These are phyloP conservation scores for Clinocottus analis DNA, from an alignment of 2,113 vertebrate species.

Conservation along the genomic window DNA sequence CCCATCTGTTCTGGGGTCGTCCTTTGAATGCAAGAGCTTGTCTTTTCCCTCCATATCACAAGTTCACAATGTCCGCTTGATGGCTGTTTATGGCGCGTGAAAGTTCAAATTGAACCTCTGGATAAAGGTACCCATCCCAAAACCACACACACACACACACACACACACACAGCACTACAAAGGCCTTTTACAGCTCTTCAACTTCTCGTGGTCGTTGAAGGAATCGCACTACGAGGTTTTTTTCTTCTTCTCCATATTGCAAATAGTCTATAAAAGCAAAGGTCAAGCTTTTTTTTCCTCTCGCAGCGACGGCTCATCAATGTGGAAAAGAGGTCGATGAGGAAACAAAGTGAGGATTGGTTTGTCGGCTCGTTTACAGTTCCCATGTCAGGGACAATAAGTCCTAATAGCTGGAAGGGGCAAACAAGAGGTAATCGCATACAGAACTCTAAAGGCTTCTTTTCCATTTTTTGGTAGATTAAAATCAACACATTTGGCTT, in stretches of 20 bases:
- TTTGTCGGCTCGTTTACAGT: conserved; percentile 60
- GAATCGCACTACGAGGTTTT: conserved; percentile 57
- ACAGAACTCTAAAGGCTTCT: neutral
- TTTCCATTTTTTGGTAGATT: conserved; percentile 1
- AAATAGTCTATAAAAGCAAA: conserved; percentile 83
- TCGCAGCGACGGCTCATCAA: conserved; percentile 57
- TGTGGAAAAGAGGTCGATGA: conserved; percentile 61
- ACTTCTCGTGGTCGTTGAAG: conserved; percentile 34
- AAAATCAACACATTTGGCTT: neutral
- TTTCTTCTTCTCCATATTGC: conserved; percentile 25
- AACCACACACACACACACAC: conserved; percentile 18
- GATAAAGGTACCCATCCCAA: conserved; percentile 26
- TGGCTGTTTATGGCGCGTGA: conserved; percentile 74
- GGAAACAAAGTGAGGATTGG: conserved; percentile 50
- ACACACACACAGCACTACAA: conserved; percentile 1
- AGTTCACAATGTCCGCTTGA: conserved; percentile 57
- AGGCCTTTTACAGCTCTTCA: conserved; percentile 23
- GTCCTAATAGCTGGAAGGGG: conserved; percentile 51
- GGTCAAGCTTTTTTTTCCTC: conserved; percentile 70
- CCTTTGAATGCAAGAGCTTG: conserved; percentile 54
- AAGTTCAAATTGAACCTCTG: conserved; percentile 68
- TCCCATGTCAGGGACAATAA: conserved; percentile 67
- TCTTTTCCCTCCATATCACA: conserved; percentile 51
- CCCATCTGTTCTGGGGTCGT: conserved; percentile 68
- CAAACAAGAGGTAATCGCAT: neutral